Base-by-base conservation (phyloP, 2,113 vertebrate species). In the Tympanuchus pallidicinctus region DNA sequence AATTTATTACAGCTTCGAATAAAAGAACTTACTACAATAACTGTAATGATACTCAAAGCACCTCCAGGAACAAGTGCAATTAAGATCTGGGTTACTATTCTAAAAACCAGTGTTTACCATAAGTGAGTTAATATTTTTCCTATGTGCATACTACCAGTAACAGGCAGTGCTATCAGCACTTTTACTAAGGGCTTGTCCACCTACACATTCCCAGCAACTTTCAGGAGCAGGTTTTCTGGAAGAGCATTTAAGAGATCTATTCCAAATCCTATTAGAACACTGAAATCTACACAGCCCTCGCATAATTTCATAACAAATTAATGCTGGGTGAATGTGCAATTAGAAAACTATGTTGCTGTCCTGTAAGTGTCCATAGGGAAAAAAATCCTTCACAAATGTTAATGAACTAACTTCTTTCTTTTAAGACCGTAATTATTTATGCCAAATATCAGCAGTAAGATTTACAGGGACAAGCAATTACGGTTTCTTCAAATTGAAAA, bases 111-210 rank as follows among this genome's bases (percentile, higher is more conserved):
- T 45, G 43, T 82, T 93, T 89, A 75, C 43, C 3, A 2, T 8
- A 72, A 16, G 5, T 10, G 90, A 82, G 64, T 73, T 91, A 73
- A 6, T 77, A 40, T 80, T 92, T 90, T 67, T 57, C 30, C 77
- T 83, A 61, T 5, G 6, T n/a, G 25, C 10, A 70, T 2, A 2
- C 56, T 65, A 85, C 21, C 40, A 0, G 0, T 47, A 82, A 42
- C 40, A 48, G 25, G 56, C 38, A 82, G 43, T 34, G 36, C 36
- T 64, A 63, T 45, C 10, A 74, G 30, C 13, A 32, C 56, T 54
- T 3, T 48, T 71, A 60, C 15, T n/a, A 54, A 43, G 7, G 11
- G 34, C 2, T 6, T 47, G 4, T 43, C 34, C 40, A 74, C 21
- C 45, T 71, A 40, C 0, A 2, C 69, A 65, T 69, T 86, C 25